Evolutionary conservation across 2,888 invertebrate genomes (phyloP).

Genomic region (Drosophila vallismaia): DNA sequence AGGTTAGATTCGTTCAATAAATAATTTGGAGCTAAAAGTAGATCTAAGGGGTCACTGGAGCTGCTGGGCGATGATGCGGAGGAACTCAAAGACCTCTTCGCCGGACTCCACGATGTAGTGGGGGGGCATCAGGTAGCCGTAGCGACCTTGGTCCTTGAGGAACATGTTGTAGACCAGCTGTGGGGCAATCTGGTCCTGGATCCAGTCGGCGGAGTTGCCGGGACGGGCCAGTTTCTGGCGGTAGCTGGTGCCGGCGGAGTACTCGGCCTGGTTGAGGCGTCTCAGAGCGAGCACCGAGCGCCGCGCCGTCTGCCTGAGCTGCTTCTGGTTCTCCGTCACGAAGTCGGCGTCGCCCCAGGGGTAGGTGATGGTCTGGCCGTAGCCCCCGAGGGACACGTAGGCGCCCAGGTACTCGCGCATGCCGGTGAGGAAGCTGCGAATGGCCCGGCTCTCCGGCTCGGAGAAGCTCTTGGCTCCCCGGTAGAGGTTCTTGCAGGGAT

Average conservation of each 20-base stretch:
- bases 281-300: slow-evolving; percentile 75
- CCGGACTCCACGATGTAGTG: slow-evolving; percentile 81
- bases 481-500: slow-evolving; percentile 92
- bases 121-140: slow-evolving; percentile 82
- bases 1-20: not conserved
- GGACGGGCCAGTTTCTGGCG: slow-evolving; percentile 77
- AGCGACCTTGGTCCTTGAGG: slow-evolving; percentile 82
- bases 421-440: slow-evolving; percentile 84
- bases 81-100: slow-evolving; percentile 80
- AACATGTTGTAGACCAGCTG: slow-evolving; percentile 80
- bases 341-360: slow-evolving; percentile 83
- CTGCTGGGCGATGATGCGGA: slow-evolving; percentile 77
- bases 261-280: slow-evolving; percentile 78
- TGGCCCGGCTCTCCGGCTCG: slow-evolving; percentile 91
- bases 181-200: slow-evolving; percentile 74
- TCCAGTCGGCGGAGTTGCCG: slow-evolving; percentile 83
- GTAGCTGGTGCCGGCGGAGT: slow-evolving; percentile 79
- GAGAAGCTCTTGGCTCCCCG: slow-evolving; percentile 92
- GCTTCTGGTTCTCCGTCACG: slow-evolving; percentile 75
- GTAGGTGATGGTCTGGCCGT: slow-evolving; percentile 85
- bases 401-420: slow-evolving; percentile 79
- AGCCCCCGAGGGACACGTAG: slow-evolving; percentile 82
- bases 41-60: slow-evolving; percentile 34
- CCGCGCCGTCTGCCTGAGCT: slow-evolving; percentile 71
- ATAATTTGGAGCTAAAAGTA: not conserved